A percentile compares a stretch with the other conserved stretches of the same genome.
Evolutionary conservation across 2,113 vertebrate species (phyloP).

Genomic region (Daphoenositta chrysoptera): DNA sequence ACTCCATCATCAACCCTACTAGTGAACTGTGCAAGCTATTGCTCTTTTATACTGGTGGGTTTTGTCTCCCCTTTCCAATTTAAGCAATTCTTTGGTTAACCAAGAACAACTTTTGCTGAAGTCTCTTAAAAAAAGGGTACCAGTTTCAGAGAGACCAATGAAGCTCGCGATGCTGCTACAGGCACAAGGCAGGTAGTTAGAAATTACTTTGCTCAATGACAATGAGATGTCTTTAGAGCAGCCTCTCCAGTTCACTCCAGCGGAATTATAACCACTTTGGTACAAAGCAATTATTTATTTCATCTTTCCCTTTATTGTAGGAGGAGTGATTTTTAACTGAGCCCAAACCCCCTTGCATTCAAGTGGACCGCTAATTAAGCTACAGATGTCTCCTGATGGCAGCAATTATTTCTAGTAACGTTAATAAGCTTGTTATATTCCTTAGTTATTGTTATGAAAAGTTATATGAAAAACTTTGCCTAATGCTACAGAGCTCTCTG

Average conservation of each 20-base stretch:
- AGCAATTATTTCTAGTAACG: conserved; percentile 37
- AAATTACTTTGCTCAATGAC: background rate
- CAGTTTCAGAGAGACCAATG: background rate
- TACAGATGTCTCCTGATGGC: background rate
- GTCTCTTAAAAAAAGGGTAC: background rate
- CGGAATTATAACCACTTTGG: background rate
- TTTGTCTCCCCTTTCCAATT: background rate
- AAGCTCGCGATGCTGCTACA: background rate
- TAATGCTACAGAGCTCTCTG: background rate
- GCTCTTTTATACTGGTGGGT: background rate
- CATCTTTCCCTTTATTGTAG: background rate
- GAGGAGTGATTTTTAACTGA: background rate
- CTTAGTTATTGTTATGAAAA: conserved; percentile 12
- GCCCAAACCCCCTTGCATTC: background rate
- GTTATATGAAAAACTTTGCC: background rate
- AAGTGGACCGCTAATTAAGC: background rate
- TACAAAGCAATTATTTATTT: background rate
- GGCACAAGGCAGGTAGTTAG: background rate
- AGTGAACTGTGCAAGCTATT: background rate
- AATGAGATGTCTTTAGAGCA: background rate
- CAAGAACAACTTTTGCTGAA: background rate
- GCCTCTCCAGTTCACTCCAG: background rate
- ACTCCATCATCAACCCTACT: background rate
- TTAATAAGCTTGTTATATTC: conserved; percentile 24
- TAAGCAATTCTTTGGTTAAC: background rate